Percentiles rank a stretch among this genome's conserved stretches.
These are phyloP conservation scores for Diadegma fenestrale DNA, from an alignment of 2,888 invertebrate species.

Conservation along the genomic window DNA sequence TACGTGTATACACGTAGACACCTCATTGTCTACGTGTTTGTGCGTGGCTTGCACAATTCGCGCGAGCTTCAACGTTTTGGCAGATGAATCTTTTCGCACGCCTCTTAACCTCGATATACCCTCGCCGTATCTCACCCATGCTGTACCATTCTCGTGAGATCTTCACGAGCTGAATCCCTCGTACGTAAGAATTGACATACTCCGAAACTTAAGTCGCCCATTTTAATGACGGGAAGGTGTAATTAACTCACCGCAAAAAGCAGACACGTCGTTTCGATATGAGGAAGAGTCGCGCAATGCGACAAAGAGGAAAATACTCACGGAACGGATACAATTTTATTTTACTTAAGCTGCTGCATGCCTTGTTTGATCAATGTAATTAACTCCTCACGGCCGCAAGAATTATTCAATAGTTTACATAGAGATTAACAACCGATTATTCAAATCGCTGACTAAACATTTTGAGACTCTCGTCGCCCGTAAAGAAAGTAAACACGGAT, in stretches of 20 bases:
- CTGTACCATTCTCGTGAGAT: slow-evolving; percentile 38
- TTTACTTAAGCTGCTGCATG: background rate
- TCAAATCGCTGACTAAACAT: background rate
- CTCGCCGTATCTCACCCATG: background rate
- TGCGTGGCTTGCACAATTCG: slow-evolving; percentile 59
- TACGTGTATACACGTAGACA: slow-evolving; percentile 19
- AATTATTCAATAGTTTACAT: background rate
- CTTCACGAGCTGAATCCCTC: slow-evolving; percentile 31
- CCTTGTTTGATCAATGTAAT: background rate
- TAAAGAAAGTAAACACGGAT: background rate
- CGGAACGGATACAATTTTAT: background rate
- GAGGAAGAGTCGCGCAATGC: slow-evolving; percentile 29
- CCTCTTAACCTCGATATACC: slow-evolving; percentile 51
- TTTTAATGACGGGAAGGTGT: slow-evolving; percentile 63
- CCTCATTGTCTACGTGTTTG: slow-evolving; percentile 30
- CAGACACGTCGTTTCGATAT: slow-evolving; percentile 17
- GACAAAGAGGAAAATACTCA: background rate
- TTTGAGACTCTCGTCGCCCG: background rate
- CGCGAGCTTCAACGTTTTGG: slow-evolving; percentile 46
- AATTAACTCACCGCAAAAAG: slow-evolving; percentile 55
- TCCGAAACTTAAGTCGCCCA: slow-evolving; percentile 54
- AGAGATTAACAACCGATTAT: background rate
- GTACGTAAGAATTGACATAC: slow-evolving; percentile 57
- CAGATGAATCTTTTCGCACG: slow-evolving; percentile 64
- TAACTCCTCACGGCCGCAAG: background rate